Conservation (phyloP, 2,797 vertebrate species). For the Sphaeramia orbicularis region DNA sequence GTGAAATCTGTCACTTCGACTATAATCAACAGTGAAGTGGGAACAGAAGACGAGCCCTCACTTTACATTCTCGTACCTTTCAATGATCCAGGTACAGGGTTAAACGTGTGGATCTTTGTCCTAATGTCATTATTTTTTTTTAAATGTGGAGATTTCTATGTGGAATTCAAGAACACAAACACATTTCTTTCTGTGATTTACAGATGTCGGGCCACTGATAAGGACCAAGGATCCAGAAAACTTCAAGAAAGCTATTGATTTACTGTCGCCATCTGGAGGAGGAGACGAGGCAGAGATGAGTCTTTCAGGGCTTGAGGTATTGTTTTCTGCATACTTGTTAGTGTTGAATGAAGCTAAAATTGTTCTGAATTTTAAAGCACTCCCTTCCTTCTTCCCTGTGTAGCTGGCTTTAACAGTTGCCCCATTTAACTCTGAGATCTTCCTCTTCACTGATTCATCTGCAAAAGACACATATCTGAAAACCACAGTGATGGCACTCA, state of each 20-base stretch:
- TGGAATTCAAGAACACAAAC: background rate
- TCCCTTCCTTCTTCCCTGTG: background rate
- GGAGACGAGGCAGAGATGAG: constrained; percentile 60
- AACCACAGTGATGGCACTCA: constrained; percentile 71
- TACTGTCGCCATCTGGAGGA: constrained; percentile 48
- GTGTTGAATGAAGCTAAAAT: background rate
- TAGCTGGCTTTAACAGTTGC: constrained; percentile 70
- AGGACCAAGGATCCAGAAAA: constrained; percentile 53
- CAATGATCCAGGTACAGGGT: constrained; percentile 65
- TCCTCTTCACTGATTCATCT: constrained; percentile 78
- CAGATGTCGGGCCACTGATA: constrained; percentile 65
- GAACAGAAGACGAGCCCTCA: constrained; percentile 56
- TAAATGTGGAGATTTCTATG: background rate
- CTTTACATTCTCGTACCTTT: constrained; percentile 71
- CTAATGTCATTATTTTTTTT: too few relatives aligned
- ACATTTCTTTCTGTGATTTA: background rate
- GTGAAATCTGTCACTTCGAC: constrained; percentile 49
- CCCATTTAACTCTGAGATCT: constrained; percentile 76
- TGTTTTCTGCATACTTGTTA: background rate
- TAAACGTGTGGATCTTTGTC: background rate
- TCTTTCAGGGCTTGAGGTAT: constrained; percentile 75
- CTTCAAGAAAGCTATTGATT: constrained; percentile 41
- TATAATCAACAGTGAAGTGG: constrained; percentile 56
- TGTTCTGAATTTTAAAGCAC: background rate
- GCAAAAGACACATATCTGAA: constrained; percentile 72